These are phyloP conservation scores for Lasioglossum morio DNA, from an alignment of 2,888 invertebrate species.

Conservation along the genomic window DNA sequence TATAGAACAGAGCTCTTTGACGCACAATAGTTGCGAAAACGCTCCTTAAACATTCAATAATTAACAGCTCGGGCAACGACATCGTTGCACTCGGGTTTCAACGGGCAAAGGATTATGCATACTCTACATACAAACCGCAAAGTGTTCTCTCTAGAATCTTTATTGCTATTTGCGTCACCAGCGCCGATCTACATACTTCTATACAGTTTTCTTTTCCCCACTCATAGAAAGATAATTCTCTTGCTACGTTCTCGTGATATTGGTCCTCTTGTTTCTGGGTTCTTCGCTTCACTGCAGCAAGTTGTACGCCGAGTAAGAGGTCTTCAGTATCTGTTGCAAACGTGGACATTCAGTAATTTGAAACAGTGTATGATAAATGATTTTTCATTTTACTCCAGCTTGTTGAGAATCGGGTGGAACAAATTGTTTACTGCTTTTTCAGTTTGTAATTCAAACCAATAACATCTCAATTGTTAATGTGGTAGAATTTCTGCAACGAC, in stretches of 20 bases:
- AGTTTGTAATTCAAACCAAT: too few relatives aligned
- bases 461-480: too few relatives aligned
- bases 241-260: not conserved
- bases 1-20: too few relatives aligned
- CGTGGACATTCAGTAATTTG: too few relatives aligned
- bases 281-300: conserved; percentile 9
- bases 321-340: conserved; percentile 27
- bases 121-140: not conserved
- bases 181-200: not conserved
- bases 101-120: not conserved
- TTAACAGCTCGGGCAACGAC: not conserved
- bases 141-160: not conserved
- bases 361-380: too few relatives aligned
- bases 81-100: not conserved
- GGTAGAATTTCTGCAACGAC: too few relatives aligned
- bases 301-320: conserved; percentile 45
- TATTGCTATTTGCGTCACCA: not conserved
- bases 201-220: not conserved
- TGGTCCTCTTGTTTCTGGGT: not conserved
- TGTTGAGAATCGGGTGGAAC: too few relatives aligned
- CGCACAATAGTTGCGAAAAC: too few relatives aligned
- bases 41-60: too few relatives aligned
- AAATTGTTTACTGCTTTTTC: too few relatives aligned
- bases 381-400: too few relatives aligned
- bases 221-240: not conserved